Conservation (phyloP, 2,797 vertebrate species). For the Scolopax rusticola region DNA sequence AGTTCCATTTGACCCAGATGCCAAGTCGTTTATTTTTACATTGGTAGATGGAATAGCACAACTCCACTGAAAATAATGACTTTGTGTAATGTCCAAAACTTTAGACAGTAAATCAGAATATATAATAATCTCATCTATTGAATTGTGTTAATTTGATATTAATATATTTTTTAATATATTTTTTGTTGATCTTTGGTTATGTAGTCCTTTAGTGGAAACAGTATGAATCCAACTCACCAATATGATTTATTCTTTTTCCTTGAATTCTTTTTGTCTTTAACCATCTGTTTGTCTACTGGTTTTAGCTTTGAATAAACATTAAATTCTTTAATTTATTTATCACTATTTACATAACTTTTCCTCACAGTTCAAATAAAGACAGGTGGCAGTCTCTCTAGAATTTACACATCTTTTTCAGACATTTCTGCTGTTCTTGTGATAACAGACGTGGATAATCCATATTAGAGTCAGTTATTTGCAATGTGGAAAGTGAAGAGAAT, state of each 20-base stretch:
- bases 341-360: slow-evolving; percentile 31
- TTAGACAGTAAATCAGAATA: not conserved
- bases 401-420: slow-evolving; percentile 34
- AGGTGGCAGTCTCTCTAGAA: slow-evolving; percentile 9
- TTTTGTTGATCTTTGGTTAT: not conserved
- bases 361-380: slow-evolving; percentile 14
- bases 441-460: slow-evolving; percentile 30
- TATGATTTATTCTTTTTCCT: not conserved
- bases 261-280: not conserved
- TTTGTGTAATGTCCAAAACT: not conserved
- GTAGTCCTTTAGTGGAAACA: not conserved
- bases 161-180: not conserved
- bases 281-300: not conserved
- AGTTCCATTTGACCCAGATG: not conserved
- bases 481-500: not conserved
- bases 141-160: not conserved
- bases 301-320: not conserved
- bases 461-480: slow-evolving; percentile 48
- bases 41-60: not conserved
- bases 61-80: not conserved
- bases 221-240: not conserved
- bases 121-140: not conserved
- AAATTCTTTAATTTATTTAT: slow-evolving; percentile 27
- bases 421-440: not conserved
- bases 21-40: not conserved